phyloP scores from a whole-genome alignment of 2,113 vertebrate genomes.

The Phrynosoma platyrhinos region DNA sequence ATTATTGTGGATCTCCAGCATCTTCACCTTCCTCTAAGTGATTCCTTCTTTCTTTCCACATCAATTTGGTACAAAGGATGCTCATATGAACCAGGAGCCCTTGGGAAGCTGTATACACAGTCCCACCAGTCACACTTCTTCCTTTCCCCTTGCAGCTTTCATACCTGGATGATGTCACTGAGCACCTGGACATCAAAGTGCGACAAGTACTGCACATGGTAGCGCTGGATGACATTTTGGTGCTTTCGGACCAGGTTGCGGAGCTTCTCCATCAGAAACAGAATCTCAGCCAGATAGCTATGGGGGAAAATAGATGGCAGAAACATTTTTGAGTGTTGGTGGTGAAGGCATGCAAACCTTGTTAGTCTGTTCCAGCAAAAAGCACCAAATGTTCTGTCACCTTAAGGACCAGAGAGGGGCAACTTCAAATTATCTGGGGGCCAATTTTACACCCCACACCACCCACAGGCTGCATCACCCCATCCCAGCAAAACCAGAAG shows the following conservation, averaged over 20 bases:
- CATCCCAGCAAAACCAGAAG: no score
- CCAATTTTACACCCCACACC: no score
- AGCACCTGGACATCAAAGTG: conserved; percentile 90
- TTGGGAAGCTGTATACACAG: background rate
- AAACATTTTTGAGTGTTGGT: background rate
- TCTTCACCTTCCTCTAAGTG: background rate
- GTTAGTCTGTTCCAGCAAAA: background rate
- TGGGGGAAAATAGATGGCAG: background rate
- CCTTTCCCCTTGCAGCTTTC: background rate
- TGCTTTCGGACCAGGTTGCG: conserved; percentile 75
- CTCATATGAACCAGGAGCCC: background rate
- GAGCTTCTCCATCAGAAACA: conserved; percentile 87
- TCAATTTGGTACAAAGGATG: background rate
- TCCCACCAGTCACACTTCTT: background rate
- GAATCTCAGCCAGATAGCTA: conserved; percentile 88
- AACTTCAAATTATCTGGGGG: no score
- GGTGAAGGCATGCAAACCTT: no score
- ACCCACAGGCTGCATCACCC: no score
- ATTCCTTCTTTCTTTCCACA: background rate
- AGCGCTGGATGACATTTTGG: conserved; percentile 81
- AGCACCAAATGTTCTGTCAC: background rate
- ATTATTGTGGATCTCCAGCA: no score
- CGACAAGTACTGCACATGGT: conserved; percentile 89
- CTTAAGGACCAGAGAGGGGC: background rate
- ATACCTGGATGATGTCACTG: conserved; percentile 91